Evolutionary conservation across 2,888 invertebrate genomes (phyloP), one percentile per base, ranked within the genome.

Genomic region (Pyrrhia umbra): DNA sequence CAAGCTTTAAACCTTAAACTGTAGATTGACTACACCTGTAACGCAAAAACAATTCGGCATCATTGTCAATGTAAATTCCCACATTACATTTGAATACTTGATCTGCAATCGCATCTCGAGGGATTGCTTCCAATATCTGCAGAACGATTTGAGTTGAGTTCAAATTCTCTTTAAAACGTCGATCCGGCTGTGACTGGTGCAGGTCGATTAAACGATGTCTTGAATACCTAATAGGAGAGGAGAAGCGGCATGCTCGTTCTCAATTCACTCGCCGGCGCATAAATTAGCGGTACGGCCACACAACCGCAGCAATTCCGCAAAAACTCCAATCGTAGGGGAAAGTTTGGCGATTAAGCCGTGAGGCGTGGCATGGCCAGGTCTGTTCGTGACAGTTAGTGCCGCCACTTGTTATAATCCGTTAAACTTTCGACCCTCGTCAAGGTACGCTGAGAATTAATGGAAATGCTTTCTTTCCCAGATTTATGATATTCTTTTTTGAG

Each of bases 291-390:
- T 78, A 84, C 80, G 82, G 82, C 85, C 88, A 88, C 87, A 88
- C 88, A 82, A 86, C 88, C 85, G 81, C 90, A 88, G 88, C 90
- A 89, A 87, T 90, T 90, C 90, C 90, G 84, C 93, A 95, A 95
- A 95, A 95, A 94, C 90, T 94, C 92, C 90, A 92, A 93, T 94
- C 88, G 93, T 90, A 89, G 89, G 90, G 91, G 86, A 94, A 95
- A 95, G 93, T 95, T 94, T 88, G 91, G 91, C 92, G 93, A 94
- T 95, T 95, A 94, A 94, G 93, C 92, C 92, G 87, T 89, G 92
- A 93, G 94, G 90, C 93, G 93, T 92, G 92, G 92, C 86, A 79
- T 79, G 89, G 92, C 89, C 94, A 92, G 93, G 92, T 89, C 93
- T 95, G 94, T 83, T 87, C 86, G 85, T 90, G 94, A 94, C 94